These are phyloP conservation scores for Nasonia vitripennis DNA, from an alignment of 1,140 invertebrate species.

Conservation along the genomic window DNA sequence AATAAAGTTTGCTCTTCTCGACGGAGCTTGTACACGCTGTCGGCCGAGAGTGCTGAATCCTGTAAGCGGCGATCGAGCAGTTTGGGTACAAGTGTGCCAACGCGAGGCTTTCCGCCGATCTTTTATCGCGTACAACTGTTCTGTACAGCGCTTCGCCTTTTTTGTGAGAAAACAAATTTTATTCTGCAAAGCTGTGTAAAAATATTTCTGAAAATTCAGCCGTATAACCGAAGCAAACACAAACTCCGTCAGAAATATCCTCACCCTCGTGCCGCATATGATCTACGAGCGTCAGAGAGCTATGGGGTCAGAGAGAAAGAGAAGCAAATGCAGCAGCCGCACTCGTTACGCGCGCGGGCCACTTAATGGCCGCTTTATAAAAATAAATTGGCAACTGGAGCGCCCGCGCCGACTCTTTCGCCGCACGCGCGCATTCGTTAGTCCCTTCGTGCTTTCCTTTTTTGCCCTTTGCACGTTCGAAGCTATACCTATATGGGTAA, in stretches of 20 bases:
- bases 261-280: not conserved
- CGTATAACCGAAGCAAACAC: no score
- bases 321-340: not conserved
- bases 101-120: not conserved
- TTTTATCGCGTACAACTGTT: no score
- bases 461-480: not conserved
- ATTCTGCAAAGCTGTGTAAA: no score
- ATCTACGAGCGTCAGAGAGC: no score
- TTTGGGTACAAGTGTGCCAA: not conserved
- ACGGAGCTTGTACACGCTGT: not conserved
- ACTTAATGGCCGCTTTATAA: constrained; percentile 45
- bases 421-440: not conserved
- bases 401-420: not conserved
- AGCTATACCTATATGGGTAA: not conserved
- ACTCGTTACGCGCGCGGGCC: not conserved
- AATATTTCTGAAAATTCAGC: no score
- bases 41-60: not conserved
- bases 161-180: no score
- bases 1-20: constrained; percentile 17
- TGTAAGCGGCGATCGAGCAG: not conserved
- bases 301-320: not conserved
- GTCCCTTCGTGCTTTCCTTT: not conserved
- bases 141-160: no score
- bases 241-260: not conserved
- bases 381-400: constrained; percentile 48